Evolutionary conservation across 2,113 vertebrate species (phyloP).

Genomic region (Baryphthengus martii): DNA sequence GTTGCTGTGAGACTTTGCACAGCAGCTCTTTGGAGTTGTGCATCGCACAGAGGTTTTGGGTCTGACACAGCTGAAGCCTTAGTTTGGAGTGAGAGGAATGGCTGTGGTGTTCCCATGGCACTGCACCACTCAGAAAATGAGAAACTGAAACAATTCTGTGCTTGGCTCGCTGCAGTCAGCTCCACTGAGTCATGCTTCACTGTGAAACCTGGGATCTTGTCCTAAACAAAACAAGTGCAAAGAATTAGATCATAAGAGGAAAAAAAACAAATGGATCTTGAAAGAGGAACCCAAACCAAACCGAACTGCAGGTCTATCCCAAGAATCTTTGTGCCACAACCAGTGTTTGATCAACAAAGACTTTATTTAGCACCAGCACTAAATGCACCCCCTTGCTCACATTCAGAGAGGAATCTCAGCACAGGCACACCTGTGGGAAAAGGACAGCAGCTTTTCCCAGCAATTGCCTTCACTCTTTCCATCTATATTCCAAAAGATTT

Average conservation of each 20-base stretch:
- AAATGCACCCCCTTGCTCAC: not conserved
- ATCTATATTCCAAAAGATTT: not conserved
- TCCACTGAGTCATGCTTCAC: not conserved
- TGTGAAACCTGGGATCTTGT: not conserved
- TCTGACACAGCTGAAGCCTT: not conserved
- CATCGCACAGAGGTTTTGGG: accelerated
- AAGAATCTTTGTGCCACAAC: not conserved
- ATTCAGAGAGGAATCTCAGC: not conserved
- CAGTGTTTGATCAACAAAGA: not conserved
- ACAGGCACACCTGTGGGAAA: not conserved
- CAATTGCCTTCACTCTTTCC: not conserved
- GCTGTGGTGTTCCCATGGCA: not conserved
- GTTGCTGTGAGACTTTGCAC: not conserved
- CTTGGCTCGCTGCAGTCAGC: not conserved
- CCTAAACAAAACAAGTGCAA: not conserved
- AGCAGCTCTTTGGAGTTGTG: not conserved
- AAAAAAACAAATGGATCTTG: not conserved
- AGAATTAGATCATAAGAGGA: not conserved
- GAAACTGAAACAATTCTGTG: not conserved
- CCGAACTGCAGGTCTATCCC: not conserved
- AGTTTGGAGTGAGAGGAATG: not conserved
- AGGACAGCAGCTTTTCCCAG: not conserved
- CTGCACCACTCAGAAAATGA: not conserved
- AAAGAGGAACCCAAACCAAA: not conserved
- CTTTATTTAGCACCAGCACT: not conserved